These are phyloP conservation scores for Cheilosia vernalis DNA, from an alignment of 2,888 invertebrate genomes.

Conservation along the genomic window DNA sequence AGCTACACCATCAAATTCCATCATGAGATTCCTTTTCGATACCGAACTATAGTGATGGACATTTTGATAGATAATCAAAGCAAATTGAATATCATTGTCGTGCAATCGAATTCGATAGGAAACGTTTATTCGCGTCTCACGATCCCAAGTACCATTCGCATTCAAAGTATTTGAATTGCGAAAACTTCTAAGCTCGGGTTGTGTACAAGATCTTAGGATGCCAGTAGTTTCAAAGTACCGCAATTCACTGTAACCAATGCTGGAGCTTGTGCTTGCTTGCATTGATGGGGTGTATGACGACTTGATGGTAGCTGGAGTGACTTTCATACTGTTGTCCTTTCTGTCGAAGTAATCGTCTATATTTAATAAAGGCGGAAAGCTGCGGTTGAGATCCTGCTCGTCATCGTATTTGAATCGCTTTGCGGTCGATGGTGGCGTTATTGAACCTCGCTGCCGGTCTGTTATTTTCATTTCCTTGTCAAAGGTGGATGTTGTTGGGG, in stretches of 20 bases:
- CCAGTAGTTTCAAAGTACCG: slow-evolving; percentile 77
- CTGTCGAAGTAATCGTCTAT: slow-evolving; percentile 60
- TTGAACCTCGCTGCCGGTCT: slow-evolving; percentile 59
- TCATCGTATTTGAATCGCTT: slow-evolving; percentile 45
- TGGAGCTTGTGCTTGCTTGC: background rate
- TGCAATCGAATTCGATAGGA: slow-evolving; percentile 78
- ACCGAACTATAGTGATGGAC: slow-evolving; percentile 61
- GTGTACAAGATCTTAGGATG: slow-evolving; percentile 61
- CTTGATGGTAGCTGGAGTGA: background rate
- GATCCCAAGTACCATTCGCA: slow-evolving; percentile 75
- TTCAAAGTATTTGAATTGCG: slow-evolving; percentile 29
- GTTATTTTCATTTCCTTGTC: slow-evolving; percentile 57
- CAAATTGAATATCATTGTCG: slow-evolving; percentile 79
- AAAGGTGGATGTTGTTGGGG: slow-evolving; percentile 52
- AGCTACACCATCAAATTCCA: slow-evolving; percentile 77
- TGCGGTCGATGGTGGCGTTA: slow-evolving; percentile 64
- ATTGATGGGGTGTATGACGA: background rate
- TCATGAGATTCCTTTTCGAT: slow-evolving; percentile 78
- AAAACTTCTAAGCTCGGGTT: slow-evolving; percentile 53
- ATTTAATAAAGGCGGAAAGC: slow-evolving; percentile 36
- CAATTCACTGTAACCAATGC: slow-evolving; percentile 73
- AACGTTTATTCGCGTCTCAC: slow-evolving; percentile 78
- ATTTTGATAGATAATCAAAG: slow-evolving; percentile 79
- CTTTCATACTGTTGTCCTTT: slow-evolving; percentile 33
- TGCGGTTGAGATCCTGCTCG: slow-evolving; percentile 40